Conservation (phyloP, 1,140 invertebrate genomes). For the Lepidurus apus region DNA sequence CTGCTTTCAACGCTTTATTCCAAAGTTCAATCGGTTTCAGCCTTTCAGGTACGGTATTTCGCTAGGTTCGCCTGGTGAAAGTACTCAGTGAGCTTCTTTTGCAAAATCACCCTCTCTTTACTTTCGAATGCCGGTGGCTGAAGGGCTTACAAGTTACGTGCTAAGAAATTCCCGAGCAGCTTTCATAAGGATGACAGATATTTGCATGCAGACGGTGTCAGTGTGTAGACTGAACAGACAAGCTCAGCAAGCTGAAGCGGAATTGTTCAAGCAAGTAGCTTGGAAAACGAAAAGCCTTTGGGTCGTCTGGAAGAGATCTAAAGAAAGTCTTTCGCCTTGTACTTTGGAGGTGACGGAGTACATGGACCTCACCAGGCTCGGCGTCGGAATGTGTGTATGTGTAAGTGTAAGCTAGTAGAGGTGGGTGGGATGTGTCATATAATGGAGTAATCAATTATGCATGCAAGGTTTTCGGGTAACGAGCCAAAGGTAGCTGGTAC, state of each 20-base stretch:
- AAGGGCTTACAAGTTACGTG: not conserved
- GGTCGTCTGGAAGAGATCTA: not conserved
- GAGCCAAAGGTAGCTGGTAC: not conserved
- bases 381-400: not conserved
- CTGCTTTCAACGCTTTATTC: conserved; percentile 36
- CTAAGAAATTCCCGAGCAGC: not conserved
- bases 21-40: not conserved
- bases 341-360: not conserved
- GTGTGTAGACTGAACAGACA: not conserved
- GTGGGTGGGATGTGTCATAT: not conserved
- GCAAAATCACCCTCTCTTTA: not conserved
- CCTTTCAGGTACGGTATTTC: too few relatives aligned
- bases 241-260: not conserved
- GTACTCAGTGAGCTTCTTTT: not conserved
- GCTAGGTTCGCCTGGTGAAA: not conserved
- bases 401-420: not conserved
- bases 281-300: not conserved
- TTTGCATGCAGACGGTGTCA: conserved; percentile 9
- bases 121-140: not conserved
- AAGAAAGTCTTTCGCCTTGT: not conserved
- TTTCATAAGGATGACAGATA: not conserved
- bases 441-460: not conserved
- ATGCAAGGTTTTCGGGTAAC: not conserved
- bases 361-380: not conserved
- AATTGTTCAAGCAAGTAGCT: not conserved